Evolutionary conservation across 2,113 vertebrate species (phyloP).

Genomic region (Arizona elegans): DNA sequence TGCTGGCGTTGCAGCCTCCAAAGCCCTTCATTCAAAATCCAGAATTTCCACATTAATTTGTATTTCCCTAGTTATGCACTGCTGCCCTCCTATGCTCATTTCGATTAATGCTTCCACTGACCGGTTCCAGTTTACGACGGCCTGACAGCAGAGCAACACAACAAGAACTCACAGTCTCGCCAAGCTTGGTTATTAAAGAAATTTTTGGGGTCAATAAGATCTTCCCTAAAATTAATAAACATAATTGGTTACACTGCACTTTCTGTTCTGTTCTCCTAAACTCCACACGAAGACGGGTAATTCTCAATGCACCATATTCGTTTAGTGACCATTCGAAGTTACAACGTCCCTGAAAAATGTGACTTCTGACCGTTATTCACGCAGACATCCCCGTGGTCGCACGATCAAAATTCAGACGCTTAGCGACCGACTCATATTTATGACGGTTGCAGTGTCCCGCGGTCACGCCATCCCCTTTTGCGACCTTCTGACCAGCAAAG

Average conservation of each 20-base stretch:
- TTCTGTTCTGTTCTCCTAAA: background rate
- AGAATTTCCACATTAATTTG: background rate
- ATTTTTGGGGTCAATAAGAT: background rate
- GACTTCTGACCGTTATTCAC: too few relatives aligned
- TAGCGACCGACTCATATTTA: too few relatives aligned
- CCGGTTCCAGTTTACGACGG: background rate
- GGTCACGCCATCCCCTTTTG: too few relatives aligned
- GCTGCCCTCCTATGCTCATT: background rate
- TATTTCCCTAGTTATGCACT: background rate
- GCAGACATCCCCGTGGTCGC: too few relatives aligned
- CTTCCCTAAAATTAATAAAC: background rate
- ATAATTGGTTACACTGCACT: background rate
- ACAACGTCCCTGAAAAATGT: too few relatives aligned
- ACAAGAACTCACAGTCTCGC: background rate
- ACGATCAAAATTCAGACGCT: too few relatives aligned
- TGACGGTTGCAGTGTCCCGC: too few relatives aligned
- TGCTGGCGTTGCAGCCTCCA: background rate
- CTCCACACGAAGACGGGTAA: background rate
- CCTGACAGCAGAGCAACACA: background rate
- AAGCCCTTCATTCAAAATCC: background rate
- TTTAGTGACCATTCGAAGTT: too few relatives aligned
- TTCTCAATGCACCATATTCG: too few relatives aligned
- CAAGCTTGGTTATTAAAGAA: background rate
- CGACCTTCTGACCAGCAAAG: too few relatives aligned
- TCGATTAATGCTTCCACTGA: too few relatives aligned